Evolutionary conservation across 2,113 vertebrate genomes (phyloP).

Genomic region (Protobothrops mucrosquamatus): DNA sequence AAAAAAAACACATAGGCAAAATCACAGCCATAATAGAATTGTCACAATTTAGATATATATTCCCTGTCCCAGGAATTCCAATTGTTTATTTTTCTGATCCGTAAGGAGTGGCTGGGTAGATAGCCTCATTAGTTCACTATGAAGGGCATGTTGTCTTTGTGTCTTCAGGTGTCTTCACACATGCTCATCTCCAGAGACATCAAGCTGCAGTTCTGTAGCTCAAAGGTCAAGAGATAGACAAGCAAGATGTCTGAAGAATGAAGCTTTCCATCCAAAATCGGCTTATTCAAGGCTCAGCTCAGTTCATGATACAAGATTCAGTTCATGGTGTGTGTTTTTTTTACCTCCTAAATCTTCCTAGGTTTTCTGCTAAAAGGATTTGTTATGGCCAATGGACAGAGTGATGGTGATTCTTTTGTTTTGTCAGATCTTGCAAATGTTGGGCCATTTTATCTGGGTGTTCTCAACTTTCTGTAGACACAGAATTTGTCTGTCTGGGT

Average conservation of each 20-base stretch:
- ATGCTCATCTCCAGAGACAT: not conserved
- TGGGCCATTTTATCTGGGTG: not conserved
- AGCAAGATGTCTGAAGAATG: not conserved
- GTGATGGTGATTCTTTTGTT: not conserved
- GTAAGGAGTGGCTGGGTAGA: not conserved
- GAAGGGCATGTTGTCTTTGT: not conserved
- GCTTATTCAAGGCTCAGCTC: not conserved
- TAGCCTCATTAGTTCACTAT: not conserved
- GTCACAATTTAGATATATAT: slow-evolving; percentile 25
- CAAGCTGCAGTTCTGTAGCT: not conserved
- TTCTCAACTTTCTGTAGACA: not conserved
- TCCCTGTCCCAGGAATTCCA: not conserved
- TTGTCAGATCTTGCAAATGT: not conserved
- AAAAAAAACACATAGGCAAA: slow-evolving; percentile 47
- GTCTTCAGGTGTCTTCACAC: not conserved
- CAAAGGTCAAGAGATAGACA: not conserved
- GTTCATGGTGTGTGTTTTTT: not conserved
- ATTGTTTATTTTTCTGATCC: not conserved
- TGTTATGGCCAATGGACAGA: no score
- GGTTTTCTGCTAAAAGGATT: not conserved
- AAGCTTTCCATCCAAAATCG: not conserved
- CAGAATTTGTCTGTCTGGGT: not conserved
- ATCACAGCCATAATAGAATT: slow-evolving; percentile 58
- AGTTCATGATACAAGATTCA: not conserved
- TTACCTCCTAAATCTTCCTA: no score